Percentiles rank a stretch among this genome's conserved stretches.
Conservation (phyloP, 2,113 vertebrate genomes). For the Zosterops japonicus region DNA sequence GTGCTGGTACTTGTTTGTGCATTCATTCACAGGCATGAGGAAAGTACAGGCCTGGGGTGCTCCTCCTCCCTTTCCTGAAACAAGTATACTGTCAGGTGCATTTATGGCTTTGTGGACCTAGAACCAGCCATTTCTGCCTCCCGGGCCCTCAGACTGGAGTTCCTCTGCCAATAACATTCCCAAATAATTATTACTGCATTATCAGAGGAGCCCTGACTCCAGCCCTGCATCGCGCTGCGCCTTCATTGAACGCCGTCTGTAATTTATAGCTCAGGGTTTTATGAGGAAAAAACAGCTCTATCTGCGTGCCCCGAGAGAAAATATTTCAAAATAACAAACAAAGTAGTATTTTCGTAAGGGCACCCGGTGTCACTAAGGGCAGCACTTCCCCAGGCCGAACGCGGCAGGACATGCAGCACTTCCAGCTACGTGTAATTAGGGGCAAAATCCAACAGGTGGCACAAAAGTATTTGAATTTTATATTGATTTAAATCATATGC, state of each 20-base stretch:
- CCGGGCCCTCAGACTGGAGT: rapidly evolving
- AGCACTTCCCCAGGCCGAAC: neutral
- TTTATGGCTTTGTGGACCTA: neutral
- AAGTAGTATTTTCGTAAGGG: neutral
- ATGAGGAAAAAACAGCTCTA: neutral
- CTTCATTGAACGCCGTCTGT: rapidly evolving
- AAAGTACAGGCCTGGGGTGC: neutral
- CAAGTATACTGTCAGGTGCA: neutral
- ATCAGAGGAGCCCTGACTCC: neutral
- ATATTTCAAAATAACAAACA: neutral
- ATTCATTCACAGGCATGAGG: neutral
- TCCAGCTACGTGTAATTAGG: slow-evolving; percentile 70
- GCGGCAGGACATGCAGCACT: neutral
- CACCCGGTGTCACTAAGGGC: neutral
- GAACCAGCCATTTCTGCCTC: neutral
- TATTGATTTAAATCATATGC: slow-evolving; percentile 27
- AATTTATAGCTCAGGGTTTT: neutral
- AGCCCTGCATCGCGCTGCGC: rapidly evolving
- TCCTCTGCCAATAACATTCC: neutral
- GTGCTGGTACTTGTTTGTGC: neutral
- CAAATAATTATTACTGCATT: neutral
- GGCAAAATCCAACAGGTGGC: slow-evolving; percentile 81
- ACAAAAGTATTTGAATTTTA: slow-evolving; percentile 78
- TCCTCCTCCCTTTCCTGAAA: neutral
- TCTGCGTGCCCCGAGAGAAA: neutral